Conservation (phyloP, 2,113 vertebrate genomes). For the Merops nubicus region DNA sequence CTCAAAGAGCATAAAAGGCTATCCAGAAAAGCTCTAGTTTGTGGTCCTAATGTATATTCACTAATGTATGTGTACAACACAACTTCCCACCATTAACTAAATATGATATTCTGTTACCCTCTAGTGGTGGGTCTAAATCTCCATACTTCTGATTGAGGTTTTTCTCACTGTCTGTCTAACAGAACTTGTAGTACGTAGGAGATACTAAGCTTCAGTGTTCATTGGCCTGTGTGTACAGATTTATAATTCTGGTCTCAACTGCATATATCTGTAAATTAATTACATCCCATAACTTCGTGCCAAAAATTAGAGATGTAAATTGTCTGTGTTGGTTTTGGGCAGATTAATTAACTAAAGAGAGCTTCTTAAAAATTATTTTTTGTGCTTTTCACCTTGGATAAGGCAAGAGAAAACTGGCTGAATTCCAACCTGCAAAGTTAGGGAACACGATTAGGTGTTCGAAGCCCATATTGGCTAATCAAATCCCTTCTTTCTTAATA, state of each 20-base stretch:
- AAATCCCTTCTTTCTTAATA: neutral
- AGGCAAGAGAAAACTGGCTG: neutral
- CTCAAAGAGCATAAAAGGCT: neutral
- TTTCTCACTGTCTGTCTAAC: neutral
- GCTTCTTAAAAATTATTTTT: neutral
- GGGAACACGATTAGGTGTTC: neutral
- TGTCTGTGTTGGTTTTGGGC: neutral
- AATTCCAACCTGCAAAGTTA: neutral
- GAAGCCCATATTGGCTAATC: neutral
- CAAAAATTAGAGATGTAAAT: neutral
- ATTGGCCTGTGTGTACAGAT: neutral
- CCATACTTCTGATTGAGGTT: neutral
- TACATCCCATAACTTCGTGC: neutral
- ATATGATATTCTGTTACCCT: slow-evolving; percentile 50
- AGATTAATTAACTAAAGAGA: neutral
- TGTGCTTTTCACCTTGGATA: neutral
- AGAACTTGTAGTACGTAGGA: neutral
- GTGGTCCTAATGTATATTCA: neutral
- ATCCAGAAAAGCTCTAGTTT: neutral
- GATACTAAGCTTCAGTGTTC: neutral
- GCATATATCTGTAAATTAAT: neutral
- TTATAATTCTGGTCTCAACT: neutral
- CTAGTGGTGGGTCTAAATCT: slow-evolving; percentile 27
- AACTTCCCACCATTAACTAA: neutral
- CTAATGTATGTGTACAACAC: neutral